phyloP scores from a whole-genome alignment of 2,113 vertebrate species.

The Varanus komodoensis region DNA sequence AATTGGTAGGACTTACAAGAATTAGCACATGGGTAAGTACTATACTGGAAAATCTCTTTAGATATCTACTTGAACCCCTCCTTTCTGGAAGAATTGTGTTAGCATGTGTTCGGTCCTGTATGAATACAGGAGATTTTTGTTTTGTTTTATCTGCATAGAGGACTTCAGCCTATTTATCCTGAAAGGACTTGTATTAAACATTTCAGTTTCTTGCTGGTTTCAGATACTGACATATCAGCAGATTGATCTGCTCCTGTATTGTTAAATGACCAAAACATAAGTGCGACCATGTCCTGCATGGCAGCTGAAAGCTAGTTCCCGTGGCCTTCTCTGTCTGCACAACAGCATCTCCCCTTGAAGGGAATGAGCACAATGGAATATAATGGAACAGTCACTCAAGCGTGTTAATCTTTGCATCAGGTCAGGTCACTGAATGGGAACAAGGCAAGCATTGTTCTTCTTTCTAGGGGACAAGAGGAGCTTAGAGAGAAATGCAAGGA shows the following conservation, averaged over 20 bases:
- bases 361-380: slow-evolving; percentile 18
- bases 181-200: accelerated
- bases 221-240: too few relatives aligned
- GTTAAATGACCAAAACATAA: background rate
- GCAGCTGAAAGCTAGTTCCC: background rate
- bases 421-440: slow-evolving; percentile 59
- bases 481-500: background rate
- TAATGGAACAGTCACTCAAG: slow-evolving; percentile 27
- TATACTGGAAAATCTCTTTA: too few relatives aligned
- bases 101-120: background rate
- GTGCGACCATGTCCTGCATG: background rate
- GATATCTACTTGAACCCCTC: background rate
- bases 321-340: background rate
- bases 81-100: background rate
- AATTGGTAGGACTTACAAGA: too few relatives aligned
- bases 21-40: too few relatives aligned
- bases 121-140: accelerated
- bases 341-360: slow-evolving; percentile 2
- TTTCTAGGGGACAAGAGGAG: accelerated
- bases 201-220: background rate
- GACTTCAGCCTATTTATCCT: background rate
- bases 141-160: background rate
- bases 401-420: slow-evolving; percentile 36
- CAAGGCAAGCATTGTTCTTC: slow-evolving; percentile 62
- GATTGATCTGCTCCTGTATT: background rate